These are phyloP conservation scores for Pholis gunnellus DNA, from an alignment of 2,113 vertebrate genomes.

Conservation along the genomic window DNA sequence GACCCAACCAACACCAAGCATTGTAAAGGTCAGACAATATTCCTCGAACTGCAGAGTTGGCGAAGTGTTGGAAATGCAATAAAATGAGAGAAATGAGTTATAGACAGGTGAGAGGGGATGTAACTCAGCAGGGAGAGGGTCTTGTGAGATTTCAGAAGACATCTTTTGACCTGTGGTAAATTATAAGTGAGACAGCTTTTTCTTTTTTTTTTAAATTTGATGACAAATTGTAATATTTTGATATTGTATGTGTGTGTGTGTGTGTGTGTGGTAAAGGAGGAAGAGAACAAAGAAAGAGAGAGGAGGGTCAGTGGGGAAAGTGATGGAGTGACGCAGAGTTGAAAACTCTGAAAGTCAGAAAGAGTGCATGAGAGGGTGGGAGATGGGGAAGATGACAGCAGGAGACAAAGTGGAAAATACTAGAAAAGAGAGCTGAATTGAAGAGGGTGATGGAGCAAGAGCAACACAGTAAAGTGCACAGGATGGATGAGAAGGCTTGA, in stretches of 20 bases:
- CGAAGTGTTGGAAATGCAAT: conserved; percentile 14
- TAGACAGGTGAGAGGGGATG: conserved; percentile 16
- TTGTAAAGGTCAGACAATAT: conserved; percentile 4
- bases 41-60: neutral
- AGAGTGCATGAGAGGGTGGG: neutral
- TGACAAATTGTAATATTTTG: neutral
- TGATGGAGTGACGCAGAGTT: neutral
- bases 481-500: conserved; percentile 7
- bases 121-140: conserved; percentile 19
- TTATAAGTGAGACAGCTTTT: conserved; percentile 13
- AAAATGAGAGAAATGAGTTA: conserved; percentile 29
- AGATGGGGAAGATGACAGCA: conserved; percentile 16
- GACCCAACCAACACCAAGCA: neutral
- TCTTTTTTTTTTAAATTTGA: neutral
- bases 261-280: neutral
- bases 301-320: neutral
- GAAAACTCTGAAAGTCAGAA: conserved; percentile 6
- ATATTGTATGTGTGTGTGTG: neutral
- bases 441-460: conserved; percentile 33
- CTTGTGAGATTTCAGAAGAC: neutral
- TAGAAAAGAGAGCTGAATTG: conserved; percentile 26
- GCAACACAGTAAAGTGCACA: conserved; percentile 28
- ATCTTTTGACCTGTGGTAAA: neutral
- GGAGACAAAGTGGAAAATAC: conserved; percentile 54
- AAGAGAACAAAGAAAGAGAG: neutral